phyloP scores from a whole-genome alignment of 2,797 vertebrate genomes.

The Mico argentatus region DNA sequence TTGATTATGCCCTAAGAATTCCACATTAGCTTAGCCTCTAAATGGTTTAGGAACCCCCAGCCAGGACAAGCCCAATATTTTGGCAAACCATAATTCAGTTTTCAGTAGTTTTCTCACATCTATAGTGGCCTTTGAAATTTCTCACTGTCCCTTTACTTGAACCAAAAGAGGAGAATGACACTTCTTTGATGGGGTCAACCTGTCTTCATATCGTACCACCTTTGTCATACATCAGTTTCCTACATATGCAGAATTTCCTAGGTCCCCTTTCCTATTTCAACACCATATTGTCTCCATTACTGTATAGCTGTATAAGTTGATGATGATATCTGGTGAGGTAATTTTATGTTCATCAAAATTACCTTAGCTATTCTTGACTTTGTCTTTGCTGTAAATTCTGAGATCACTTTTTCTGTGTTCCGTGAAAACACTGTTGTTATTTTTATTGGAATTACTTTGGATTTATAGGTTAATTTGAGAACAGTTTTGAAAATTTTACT shows the following conservation, averaged over 20 bases:
- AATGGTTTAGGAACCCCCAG: not conserved
- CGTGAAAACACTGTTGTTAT: not conserved
- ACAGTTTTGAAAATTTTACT: not conserved
- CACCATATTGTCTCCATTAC: not conserved
- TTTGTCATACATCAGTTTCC: not conserved
- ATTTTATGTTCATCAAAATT: not conserved
- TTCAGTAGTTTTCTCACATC: not conserved
- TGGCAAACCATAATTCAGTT: not conserved
- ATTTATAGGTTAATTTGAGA: slow-evolving; percentile 5
- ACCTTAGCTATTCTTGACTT: not conserved
- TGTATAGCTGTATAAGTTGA: fast-evolving
- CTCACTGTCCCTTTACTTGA: not conserved
- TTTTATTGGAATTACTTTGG: not conserved
- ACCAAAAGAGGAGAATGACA: not conserved
- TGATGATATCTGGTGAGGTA: not conserved
- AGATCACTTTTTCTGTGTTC: not conserved
- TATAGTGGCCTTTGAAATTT: not conserved
- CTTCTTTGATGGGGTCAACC: not conserved
- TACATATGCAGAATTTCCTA: not conserved
- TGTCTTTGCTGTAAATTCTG: not conserved
- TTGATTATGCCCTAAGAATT: not conserved
- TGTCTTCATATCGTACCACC: not conserved
- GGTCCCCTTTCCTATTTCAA: not conserved
- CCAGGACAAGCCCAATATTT: not conserved
- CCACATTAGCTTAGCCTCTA: not conserved